Evolutionary conservation across 1,140 invertebrate genomes (phyloP).

Genomic region (Rhizoglyphus robini): DNA sequence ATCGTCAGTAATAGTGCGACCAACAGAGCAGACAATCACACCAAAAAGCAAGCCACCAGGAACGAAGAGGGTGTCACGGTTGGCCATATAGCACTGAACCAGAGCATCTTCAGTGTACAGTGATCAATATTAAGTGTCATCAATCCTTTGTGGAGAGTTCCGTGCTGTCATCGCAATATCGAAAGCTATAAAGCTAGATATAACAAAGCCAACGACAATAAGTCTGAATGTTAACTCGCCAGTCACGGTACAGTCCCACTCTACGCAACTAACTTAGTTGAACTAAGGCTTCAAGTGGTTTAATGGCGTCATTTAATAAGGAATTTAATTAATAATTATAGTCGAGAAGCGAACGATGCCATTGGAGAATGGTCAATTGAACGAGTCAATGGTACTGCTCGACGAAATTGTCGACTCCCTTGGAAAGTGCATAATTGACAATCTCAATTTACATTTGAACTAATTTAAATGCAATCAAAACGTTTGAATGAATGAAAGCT

Average conservation of each 20-base stretch:
- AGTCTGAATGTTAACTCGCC: not conserved
- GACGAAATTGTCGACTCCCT: too few relatives aligned
- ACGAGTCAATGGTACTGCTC: too few relatives aligned
- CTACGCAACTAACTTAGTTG: too few relatives aligned
- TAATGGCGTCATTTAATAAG: not conserved
- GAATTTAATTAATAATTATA: not conserved
- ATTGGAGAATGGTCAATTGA: too few relatives aligned
- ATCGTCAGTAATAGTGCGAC: not conserved
- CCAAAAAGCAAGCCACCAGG: not conserved
- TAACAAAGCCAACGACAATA: not conserved
- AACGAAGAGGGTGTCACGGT: not conserved
- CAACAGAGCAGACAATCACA: too few relatives aligned
- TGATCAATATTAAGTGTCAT: not conserved
- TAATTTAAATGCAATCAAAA: not conserved
- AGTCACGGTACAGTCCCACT: not conserved
- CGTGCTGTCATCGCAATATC: slow-evolving; percentile 12
- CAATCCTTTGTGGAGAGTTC: not conserved
- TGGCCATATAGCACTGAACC: not conserved
- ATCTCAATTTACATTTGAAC: not conserved
- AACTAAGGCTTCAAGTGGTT: not conserved
- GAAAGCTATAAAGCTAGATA: slow-evolving; percentile 5
- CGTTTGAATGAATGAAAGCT: too few relatives aligned
- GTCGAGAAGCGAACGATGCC: not conserved
- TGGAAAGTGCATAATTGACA: not conserved
- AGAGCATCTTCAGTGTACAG: not conserved